Conservation (phyloP, 1,140 invertebrate species). For the Drosophila sp. region DNA sequence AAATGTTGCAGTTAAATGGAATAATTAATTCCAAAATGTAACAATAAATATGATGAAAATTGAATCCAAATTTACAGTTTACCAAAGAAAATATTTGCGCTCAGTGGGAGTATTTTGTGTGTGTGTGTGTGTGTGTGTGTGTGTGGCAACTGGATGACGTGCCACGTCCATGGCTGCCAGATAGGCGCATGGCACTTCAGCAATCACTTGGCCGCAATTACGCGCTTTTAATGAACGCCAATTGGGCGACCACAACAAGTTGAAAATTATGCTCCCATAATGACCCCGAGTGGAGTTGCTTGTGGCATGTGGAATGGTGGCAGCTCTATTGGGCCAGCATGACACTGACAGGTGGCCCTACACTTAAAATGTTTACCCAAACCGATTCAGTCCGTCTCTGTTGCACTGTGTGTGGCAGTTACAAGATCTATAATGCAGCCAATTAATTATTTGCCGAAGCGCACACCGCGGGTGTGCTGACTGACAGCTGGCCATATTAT, state of each 20-base stretch:
- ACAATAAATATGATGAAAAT: no score
- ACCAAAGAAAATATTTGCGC: no score
- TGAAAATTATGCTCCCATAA: conserved; percentile 75
- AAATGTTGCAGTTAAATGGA: no score
- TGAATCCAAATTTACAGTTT: no score
- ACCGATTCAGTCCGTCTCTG: conserved; percentile 5
- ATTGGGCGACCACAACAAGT: conserved; percentile 76
- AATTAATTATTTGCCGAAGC: conserved; percentile 72
- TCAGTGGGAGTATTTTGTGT: not conserved
- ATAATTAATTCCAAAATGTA: no score
- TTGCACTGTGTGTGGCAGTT: not conserved
- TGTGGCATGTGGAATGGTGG: conserved; percentile 6
- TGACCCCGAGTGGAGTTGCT: conserved; percentile 31
- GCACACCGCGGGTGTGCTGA: conserved; percentile 62
- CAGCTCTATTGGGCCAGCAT: conserved; percentile 13
- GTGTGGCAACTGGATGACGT: conserved; percentile 27
- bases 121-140: not conserved
- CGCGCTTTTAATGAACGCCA: conserved; percentile 76
- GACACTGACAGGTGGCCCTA: conserved; percentile 64
- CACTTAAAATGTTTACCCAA: conserved; percentile 56
- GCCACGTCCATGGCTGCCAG: conserved; percentile 9
- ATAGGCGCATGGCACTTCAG: conserved; percentile 27
- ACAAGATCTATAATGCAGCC: conserved; percentile 65
- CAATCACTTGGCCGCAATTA: conserved; percentile 77
- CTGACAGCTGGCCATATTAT: conserved; percentile 74